Evolutionary conservation across 2,888 invertebrate species (phyloP).

Genomic region (Drosophila niveifrons): DNA sequence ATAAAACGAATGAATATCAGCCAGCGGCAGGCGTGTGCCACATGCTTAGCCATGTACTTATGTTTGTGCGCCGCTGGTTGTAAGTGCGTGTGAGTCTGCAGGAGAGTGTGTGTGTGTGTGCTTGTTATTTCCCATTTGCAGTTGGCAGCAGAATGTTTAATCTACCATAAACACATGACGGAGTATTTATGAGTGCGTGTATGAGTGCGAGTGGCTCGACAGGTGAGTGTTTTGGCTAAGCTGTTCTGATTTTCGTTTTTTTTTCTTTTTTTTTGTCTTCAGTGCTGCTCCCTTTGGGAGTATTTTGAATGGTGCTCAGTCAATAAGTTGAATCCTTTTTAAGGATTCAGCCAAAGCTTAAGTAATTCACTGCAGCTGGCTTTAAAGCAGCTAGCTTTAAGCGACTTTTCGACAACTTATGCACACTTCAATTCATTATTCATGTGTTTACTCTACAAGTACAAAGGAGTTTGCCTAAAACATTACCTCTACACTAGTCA

Average conservation of each 20-base stretch:
- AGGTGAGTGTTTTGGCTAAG: slow-evolving; percentile 60
- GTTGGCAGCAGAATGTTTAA: slow-evolving; percentile 71
- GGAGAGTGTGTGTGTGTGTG: slow-evolving; percentile 28
- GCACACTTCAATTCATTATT: slow-evolving; percentile 18
- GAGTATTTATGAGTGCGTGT: slow-evolving; percentile 60
- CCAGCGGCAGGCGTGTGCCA: slow-evolving; percentile 45
- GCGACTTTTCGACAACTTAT: background rate
- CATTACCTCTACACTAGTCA: background rate
- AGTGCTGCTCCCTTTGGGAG: background rate
- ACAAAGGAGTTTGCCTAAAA: slow-evolving; percentile 1
- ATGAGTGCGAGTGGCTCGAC: slow-evolving; percentile 35
- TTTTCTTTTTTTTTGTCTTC: too few species aligned
- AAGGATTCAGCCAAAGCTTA: slow-evolving; percentile 1
- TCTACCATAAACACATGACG: slow-evolving; percentile 77
- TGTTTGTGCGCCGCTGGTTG: slow-evolving; percentile 5
- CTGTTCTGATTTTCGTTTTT: slow-evolving; percentile 43
- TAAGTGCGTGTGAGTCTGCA: slow-evolving; percentile 4
- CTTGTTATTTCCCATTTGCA: slow-evolving; percentile 66
- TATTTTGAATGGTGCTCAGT: slow-evolving; percentile 35
- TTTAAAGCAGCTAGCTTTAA: slow-evolving; percentile 16
- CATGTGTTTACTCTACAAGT: slow-evolving; percentile 1
- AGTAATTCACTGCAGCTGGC: slow-evolving; percentile 3
- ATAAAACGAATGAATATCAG: slow-evolving; percentile 39
- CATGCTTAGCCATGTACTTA: slow-evolving; percentile 35
- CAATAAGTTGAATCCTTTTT: slow-evolving; percentile 33